Percentiles rank a stretch among this genome's conserved stretches.
These are phyloP conservation scores for Drosophila sp. DNA, from an alignment of 1,140 invertebrate species.

Conservation along the genomic window DNA sequence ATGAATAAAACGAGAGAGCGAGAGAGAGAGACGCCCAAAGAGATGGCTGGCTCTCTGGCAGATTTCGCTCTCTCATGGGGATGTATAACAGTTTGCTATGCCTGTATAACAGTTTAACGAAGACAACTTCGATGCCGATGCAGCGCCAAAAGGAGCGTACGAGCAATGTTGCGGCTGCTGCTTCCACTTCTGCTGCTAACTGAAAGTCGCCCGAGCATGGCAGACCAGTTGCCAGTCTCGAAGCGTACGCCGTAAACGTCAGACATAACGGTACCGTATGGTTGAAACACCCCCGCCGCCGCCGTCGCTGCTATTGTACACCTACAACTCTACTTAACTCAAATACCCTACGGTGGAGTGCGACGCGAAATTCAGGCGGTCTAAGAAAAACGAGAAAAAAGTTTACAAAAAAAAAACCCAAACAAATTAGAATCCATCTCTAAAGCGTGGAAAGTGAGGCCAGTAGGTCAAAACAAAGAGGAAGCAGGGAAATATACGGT, in stretches of 20 bases:
- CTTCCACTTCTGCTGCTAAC: slow-evolving; percentile 27
- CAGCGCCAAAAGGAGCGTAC: background rate
- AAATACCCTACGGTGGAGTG: background rate
- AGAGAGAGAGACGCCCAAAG: background rate
- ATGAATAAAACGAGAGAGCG: slow-evolving; percentile 21
- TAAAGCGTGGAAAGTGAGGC: background rate
- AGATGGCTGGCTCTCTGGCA: background rate
- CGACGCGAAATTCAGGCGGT: background rate
- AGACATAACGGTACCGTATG: slow-evolving; percentile 46
- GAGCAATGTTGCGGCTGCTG: slow-evolving; percentile 16
- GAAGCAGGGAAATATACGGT: background rate
- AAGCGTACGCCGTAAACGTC: slow-evolving; percentile 66
- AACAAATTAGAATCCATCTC: slow-evolving; percentile 5
- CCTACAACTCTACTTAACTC: background rate
- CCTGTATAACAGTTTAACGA: slow-evolving; percentile 52
- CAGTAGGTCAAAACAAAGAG: slow-evolving; percentile 7
- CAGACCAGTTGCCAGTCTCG: slow-evolving; percentile 62
- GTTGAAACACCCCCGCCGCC: background rate
- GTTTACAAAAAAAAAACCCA: background rate
- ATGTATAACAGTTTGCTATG: slow-evolving; percentile 31
- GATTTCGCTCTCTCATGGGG: background rate
- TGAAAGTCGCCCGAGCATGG: slow-evolving; percentile 72
- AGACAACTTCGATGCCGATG: slow-evolving; percentile 20
- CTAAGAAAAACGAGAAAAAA: background rate
- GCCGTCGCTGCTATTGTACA: background rate